These are phyloP conservation scores for Lamellibrachia columna DNA, from an alignment of 2,888 invertebrate species.

Conservation along the genomic window DNA sequence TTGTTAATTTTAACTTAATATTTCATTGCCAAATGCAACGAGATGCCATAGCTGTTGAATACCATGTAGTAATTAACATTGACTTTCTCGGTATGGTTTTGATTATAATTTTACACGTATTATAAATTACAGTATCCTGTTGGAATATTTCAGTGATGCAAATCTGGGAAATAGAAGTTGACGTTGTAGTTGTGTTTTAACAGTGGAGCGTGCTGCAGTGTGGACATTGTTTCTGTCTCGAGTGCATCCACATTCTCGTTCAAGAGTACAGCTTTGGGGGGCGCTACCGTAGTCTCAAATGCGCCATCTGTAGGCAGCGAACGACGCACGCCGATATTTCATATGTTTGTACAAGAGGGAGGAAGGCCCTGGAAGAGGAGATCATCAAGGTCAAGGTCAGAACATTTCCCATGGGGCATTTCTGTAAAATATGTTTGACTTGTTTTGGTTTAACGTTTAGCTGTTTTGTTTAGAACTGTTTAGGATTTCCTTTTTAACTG, in stretches of 20 bases:
- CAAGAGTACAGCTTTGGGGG: constrained; percentile 50
- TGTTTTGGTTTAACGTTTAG: neutral
- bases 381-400: constrained; percentile 50
- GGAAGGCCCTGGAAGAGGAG: constrained; percentile 36
- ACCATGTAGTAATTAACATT: too few relatives aligned
- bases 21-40: too few relatives aligned
- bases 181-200: constrained; percentile 36
- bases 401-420: neutral
- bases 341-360: constrained; percentile 60
- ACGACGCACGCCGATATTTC: constrained; percentile 64
- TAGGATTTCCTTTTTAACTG: neutral
- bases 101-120: neutral
- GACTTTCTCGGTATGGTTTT: neutral
- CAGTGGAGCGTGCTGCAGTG: constrained; percentile 79
- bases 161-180: constrained; percentile 8
- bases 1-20: too few relatives aligned
- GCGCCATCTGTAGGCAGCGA: constrained; percentile 63
- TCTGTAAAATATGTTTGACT: neutral
- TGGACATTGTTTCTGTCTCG: constrained; percentile 78
- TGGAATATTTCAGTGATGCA: too few relatives aligned
- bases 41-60: too few relatives aligned
- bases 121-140: neutral
- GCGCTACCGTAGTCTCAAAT: constrained; percentile 49
- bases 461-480: neutral
- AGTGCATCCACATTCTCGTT: constrained; percentile 68